These are phyloP conservation scores for Tauraco erythrolophus DNA, from an alignment of 2,113 vertebrate genomes.

Conservation along the genomic window DNA sequence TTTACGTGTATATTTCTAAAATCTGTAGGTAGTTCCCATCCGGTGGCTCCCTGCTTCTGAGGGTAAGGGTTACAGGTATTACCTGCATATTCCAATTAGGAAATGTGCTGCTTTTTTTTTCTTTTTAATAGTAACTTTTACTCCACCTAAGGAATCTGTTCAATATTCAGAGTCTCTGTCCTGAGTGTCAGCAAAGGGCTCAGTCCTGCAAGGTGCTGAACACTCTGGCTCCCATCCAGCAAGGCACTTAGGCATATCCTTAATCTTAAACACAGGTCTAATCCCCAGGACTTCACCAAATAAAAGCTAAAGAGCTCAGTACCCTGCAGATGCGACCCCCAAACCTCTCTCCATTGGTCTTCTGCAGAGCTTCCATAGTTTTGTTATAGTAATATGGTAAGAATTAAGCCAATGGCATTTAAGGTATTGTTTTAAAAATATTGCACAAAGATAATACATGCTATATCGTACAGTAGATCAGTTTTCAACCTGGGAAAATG, in stretches of 20 bases:
- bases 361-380: constrained; percentile 17
- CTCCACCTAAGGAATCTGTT: neutral
- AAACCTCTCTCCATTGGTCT: neutral
- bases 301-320: neutral
- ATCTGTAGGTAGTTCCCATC: neutral
- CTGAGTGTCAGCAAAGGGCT: neutral
- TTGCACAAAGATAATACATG: constrained; percentile 43
- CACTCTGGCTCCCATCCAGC: neutral
- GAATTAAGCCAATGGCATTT: constrained; percentile 67
- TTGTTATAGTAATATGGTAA: constrained; percentile 72
- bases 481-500: constrained; percentile 47
- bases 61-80: neutral
- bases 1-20: neutral
- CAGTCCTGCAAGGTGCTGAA: neutral
- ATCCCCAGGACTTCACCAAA: neutral
- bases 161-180: neutral
- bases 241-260: neutral
- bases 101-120: neutral
- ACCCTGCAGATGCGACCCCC: neutral
- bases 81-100: neutral
- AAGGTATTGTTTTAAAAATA: constrained; percentile 70
- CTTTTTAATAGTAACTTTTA: neutral
- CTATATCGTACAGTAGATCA: neutral
- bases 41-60: neutral
- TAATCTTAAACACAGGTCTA: neutral